Percentiles rank a stretch among this genome's conserved stretches.
phyloP scores from a whole-genome alignment of 1,140 invertebrate genomes.

The Bombus picipes region DNA sequence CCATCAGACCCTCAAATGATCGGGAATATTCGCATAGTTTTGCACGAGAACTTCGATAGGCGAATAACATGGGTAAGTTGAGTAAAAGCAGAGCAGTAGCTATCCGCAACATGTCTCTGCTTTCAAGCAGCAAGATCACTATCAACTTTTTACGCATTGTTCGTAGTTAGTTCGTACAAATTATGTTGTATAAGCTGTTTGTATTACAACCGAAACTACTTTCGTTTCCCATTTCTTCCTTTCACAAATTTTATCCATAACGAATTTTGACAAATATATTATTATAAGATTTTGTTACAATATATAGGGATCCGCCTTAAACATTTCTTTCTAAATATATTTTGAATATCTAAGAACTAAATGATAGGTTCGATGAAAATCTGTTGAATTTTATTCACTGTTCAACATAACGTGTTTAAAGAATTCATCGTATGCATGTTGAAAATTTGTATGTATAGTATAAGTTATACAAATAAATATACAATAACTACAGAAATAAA shows the following conservation, averaged over 20 bases:
- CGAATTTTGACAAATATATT: too few relatives aligned
- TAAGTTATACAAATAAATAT: too few relatives aligned
- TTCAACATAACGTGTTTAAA: neutral
- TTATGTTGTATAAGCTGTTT: too few relatives aligned
- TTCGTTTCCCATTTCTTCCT: too few relatives aligned
- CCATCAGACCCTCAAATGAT: conserved; percentile 54
- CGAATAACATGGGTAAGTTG: conserved; percentile 70
- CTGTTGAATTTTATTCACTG: neutral
- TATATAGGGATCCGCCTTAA: too few relatives aligned
- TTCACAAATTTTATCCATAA: too few relatives aligned
- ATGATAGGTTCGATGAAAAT: neutral
- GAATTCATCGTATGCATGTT: neutral
- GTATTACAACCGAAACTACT: too few relatives aligned
- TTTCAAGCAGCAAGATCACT: conserved; percentile 78
- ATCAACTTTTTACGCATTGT: conserved; percentile 55
- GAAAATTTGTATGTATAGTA: neutral
- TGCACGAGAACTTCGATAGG: conserved; percentile 65
- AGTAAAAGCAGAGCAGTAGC: conserved; percentile 71
- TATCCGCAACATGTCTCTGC: conserved; percentile 83
- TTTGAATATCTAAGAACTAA: neutral
- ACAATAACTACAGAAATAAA: neutral
- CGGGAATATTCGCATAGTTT: conserved; percentile 75
- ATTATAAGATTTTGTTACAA: too few relatives aligned
- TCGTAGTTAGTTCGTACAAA: too few relatives aligned
- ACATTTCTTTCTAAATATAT: too few relatives aligned